Evolutionary conservation across 2,888 invertebrate species (phyloP).

Genomic region (Melinaea marsaeus): DNA sequence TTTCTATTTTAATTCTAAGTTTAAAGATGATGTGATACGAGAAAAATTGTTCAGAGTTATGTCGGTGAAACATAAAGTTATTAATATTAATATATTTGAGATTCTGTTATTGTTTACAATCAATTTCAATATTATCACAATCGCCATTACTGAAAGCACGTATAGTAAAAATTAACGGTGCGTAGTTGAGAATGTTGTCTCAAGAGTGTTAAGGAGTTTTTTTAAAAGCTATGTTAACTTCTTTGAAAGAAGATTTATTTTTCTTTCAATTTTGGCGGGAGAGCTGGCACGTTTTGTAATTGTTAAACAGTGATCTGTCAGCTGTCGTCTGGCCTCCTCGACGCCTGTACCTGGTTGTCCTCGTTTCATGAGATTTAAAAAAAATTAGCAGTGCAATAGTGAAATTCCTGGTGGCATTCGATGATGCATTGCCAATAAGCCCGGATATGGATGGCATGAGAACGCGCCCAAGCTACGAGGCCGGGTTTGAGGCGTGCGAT

Average conservation of each 20-base stretch:
- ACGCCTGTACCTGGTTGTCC: constrained; percentile 50
- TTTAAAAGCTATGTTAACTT: constrained; percentile 25
- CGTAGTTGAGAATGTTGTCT: constrained; percentile 19
- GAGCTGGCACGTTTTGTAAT: constrained; percentile 55
- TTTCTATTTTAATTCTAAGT: not conserved
- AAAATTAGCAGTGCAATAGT: constrained; percentile 70
- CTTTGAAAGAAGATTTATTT: constrained; percentile 50
- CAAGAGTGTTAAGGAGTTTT: constrained; percentile 8
- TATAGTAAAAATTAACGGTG: constrained; percentile 39
- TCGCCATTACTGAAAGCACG: constrained; percentile 38
- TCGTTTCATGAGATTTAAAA: constrained; percentile 55
- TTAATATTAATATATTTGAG: constrained; percentile 4
- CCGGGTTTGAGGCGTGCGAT: constrained; percentile 70
- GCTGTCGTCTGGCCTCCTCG: constrained; percentile 64
- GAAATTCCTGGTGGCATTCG: constrained; percentile 54
- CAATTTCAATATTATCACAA: constrained; percentile 24
- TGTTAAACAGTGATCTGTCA: constrained; percentile 66
- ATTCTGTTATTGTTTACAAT: constrained; percentile 20
- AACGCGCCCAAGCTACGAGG: constrained; percentile 68
- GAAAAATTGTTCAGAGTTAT: not conserved
- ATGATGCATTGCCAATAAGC: constrained; percentile 64
- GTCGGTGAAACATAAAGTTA: not conserved
- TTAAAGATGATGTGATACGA: not conserved
- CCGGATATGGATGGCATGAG: constrained; percentile 72
- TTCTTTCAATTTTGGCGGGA: constrained; percentile 72